Conservation (phyloP, 2,113 vertebrate species). For the Nothobranchius kuhntae region DNA sequence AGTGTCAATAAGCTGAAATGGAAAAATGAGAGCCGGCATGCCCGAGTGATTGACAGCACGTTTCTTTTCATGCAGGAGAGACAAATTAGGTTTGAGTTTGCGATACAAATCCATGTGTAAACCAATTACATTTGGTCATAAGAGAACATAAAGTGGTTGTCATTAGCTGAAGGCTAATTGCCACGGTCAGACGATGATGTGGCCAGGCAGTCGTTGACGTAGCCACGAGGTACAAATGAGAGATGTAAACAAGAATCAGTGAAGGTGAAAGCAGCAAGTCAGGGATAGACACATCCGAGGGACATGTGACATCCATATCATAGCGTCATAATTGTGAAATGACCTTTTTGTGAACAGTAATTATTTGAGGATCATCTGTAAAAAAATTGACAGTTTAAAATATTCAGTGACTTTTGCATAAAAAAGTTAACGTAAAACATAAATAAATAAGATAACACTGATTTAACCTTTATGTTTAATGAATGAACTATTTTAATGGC, state of each 20-base stretch:
- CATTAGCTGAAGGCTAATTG: background rate
- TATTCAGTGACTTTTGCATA: too few relatives aligned
- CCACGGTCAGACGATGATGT: conserved; percentile 18
- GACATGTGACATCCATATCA: conserved; percentile 4
- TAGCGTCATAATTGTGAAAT: background rate
- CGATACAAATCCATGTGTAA: conserved; percentile 19
- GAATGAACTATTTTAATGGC: too few relatives aligned
- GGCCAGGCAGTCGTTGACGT: conserved; percentile 16
- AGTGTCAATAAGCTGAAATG: conserved; percentile 13
- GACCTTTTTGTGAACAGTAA: background rate
- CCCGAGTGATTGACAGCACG: background rate
- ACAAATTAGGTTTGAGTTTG: background rate
- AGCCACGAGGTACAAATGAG: conserved; percentile 15
- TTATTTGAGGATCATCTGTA: background rate
- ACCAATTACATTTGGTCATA: background rate
- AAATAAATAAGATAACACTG: too few relatives aligned
- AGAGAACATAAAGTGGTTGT: background rate
- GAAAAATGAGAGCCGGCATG: background rate
- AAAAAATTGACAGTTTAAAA: too few relatives aligned
- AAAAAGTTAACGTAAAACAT: too few relatives aligned
- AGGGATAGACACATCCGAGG: background rate
- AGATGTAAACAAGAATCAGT: conserved; percentile 7
- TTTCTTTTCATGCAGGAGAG: conserved; percentile 11
- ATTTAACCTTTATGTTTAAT: too few relatives aligned
- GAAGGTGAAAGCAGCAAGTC: conserved; percentile 13